Conservation (phyloP, 2,113 vertebrate species). For the Myanophis thanlyinensis region DNA sequence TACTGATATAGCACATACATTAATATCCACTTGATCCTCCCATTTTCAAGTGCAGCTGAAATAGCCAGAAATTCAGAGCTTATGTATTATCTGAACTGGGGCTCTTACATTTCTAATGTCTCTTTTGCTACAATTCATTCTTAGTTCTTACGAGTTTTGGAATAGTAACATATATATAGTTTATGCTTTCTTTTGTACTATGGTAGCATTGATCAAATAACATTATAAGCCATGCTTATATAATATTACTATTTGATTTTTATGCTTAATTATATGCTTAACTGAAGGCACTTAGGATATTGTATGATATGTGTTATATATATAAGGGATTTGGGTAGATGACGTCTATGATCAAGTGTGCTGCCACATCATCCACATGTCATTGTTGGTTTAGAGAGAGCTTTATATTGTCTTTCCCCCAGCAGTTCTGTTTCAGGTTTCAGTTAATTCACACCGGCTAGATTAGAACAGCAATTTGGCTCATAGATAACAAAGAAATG, state of each 20-base stretch:
- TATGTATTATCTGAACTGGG: background rate
- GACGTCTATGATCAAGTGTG: background rate
- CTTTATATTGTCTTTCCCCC: too few species aligned
- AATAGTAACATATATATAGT: background rate
- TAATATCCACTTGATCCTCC: background rate
- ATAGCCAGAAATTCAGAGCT: background rate
- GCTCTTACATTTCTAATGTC: background rate
- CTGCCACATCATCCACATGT: too few species aligned
- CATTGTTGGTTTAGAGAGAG: too few species aligned
- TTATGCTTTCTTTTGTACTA: background rate
- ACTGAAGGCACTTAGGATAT: background rate
- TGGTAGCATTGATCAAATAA: background rate
- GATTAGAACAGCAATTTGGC: too few species aligned
- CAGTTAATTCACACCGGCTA: too few species aligned
- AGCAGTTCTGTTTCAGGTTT: too few species aligned
- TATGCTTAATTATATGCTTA: background rate
- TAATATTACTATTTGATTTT: background rate
- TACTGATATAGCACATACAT: background rate
- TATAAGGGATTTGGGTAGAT: background rate
- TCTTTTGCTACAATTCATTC: background rate
- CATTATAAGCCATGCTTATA: background rate
- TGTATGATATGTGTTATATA: background rate
- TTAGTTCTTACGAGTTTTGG: background rate
- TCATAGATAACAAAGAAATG: too few species aligned
- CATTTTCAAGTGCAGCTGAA: background rate